Conservation (phyloP, 2,888 invertebrate genomes). For the Koerneria pararmatus region DNA sequence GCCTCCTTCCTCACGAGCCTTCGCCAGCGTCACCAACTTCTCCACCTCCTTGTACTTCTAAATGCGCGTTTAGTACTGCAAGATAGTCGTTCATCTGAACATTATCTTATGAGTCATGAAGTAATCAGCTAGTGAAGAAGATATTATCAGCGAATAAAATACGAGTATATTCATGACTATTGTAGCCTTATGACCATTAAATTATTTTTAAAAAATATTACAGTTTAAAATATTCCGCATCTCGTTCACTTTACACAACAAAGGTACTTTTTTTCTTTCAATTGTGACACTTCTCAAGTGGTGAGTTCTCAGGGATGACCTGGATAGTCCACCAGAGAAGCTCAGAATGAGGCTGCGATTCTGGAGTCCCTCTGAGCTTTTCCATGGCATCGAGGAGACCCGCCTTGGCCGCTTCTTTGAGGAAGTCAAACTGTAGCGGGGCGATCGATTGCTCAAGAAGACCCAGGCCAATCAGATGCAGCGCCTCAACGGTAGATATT, state of each 20-base stretch:
- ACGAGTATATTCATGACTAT: no score
- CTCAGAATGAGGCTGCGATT: conserved; percentile 31
- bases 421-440: conserved; percentile 37
- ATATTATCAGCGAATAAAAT: no score
- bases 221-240: no score
- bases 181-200: no score
- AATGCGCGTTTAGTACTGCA: no score
- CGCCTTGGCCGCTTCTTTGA: conserved; percentile 35
- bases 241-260: no score
- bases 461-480: conserved; percentile 50
- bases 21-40: neutral
- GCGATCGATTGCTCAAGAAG: conserved; percentile 45
- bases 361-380: conserved; percentile 34
- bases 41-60: neutral
- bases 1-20: neutral
- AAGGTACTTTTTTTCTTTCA: no score
- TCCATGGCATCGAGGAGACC: conserved; percentile 31
- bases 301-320: conserved; percentile 21
- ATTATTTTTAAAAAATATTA: no score
- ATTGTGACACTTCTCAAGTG: no score
- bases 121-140: no score
- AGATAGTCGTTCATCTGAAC: no score
- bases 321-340: conserved; percentile 40
- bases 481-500: conserved; percentile 24
- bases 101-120: no score